Percentiles rank a stretch among this genome's conserved stretches.
Evolutionary conservation across 2,888 invertebrate genomes (phyloP).

Genomic region (Clepsis dumicolana): DNA sequence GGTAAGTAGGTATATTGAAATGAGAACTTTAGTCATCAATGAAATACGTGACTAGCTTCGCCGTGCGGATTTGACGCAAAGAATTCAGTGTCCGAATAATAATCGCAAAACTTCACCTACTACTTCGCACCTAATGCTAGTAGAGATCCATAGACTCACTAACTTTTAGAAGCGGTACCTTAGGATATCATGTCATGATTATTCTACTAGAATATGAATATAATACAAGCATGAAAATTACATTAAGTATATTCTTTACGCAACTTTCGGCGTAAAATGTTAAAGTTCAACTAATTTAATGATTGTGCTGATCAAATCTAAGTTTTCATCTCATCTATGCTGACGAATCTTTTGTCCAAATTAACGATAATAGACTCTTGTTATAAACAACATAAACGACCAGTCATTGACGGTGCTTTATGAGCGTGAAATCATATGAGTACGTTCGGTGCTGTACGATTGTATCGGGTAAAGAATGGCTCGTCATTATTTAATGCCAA

Average conservation of each 20-base stretch:
- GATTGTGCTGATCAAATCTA: background rate
- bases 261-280: background rate
- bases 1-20: too few species aligned
- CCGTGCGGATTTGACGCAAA: too few species aligned
- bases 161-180: background rate
- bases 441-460: constrained; percentile 8
- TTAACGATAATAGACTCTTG: background rate
- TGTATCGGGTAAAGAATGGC: constrained; percentile 15
- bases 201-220: too few species aligned
- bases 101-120: background rate
- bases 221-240: too few species aligned
- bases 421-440: constrained; percentile 38
- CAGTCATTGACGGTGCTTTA: constrained; percentile 33
- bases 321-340: background rate
- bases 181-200: background rate
- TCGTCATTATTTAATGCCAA: constrained; percentile 2
- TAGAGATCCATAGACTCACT: background rate
- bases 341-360: background rate
- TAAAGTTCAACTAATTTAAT: background rate
- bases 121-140: too few species aligned
- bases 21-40: too few species aligned
- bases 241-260: too few species aligned
- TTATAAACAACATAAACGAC: constrained; percentile 24
- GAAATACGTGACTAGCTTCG: too few species aligned
- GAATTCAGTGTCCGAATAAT: background rate